Base-by-base conservation (phyloP, 2,797 vertebrate species). In the Anomalospiza imberbis region DNA sequence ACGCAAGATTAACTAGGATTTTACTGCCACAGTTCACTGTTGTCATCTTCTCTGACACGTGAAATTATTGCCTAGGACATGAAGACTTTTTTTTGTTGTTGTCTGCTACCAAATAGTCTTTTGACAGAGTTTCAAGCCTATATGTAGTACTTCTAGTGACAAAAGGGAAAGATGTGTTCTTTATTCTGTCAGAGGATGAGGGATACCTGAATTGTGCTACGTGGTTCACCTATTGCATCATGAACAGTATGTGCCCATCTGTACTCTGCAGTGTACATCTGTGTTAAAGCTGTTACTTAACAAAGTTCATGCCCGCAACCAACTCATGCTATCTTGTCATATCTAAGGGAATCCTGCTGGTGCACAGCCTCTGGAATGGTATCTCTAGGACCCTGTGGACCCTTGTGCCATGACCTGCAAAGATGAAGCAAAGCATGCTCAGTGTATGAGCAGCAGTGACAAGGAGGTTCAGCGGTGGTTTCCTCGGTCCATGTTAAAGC, bases 191-290 rank as follows among this genome's bases (percentile, higher is more conserved):
- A 54, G 77, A 74, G 44, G 42, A 34, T 58, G 13, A 91, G 25
- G 17, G 32, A 38, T 55, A 45, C 24, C 48, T n/a, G 74, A 38
- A 60, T 13, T 58, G 32, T 45, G 48, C 63, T 45, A 10, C 0
- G 0, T 50, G 6, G 7, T 71, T 85, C 28, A 16, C 20, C 24
- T 55, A 0, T 38, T 13, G 0, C 48, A 2, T 29, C 32, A 62
- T 6, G 14, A 76, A 29, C 34, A 9, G 32, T 28, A 47, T 0
- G 2, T 94, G 40, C 63, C 71, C 34, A 3, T 73, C 44, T 57
- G 48, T 31, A 34, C 36, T 67, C 28, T 32, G 36, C 22, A 70
- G n/a, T 20, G 11, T 22, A n/a, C 18, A 12, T 8, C 55, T 36
- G 38, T 42, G 12, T 54, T 80, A 65, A 72, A 71, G 40, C 44